Conservation (phyloP, 2,888 invertebrate genomes). For the Ischnus inquisitorius region DNA sequence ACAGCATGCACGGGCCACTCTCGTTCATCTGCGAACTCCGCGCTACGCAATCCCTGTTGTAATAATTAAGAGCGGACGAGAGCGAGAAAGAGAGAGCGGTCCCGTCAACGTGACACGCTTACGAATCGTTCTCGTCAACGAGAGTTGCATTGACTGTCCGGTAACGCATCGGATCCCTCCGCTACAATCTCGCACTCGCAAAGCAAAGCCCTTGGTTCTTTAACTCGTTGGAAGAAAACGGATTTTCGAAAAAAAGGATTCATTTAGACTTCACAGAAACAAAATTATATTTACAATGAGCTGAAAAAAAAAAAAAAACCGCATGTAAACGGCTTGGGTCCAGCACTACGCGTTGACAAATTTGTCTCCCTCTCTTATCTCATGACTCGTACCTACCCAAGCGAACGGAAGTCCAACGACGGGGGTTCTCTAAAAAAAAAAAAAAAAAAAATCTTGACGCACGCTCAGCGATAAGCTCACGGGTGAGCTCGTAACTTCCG, state of each 20-base stretch:
- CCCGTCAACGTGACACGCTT: constrained; percentile 65
- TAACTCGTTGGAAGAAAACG: background rate
- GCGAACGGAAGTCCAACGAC: background rate
- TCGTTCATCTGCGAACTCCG: constrained; percentile 47
- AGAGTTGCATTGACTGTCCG: constrained; percentile 27
- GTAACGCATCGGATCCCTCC: constrained; percentile 13
- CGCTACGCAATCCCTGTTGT: constrained; percentile 70
- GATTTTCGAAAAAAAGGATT: no score
- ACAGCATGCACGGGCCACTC: constrained; percentile 29
- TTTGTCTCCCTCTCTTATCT: background rate
- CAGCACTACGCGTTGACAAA: background rate
- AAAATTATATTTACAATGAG: no score
- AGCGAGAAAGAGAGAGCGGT: constrained; percentile 48
- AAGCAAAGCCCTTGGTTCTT: background rate
- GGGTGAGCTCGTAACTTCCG: constrained; percentile 42
- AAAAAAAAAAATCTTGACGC: constrained; percentile 9
- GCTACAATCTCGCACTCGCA: background rate
- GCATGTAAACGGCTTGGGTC: no score
- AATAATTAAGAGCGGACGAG: constrained; percentile 72
- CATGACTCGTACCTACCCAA: background rate
- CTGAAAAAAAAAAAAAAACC: background rate
- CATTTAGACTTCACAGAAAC: no score
- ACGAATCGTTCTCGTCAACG: constrained; percentile 54
- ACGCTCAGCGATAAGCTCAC: constrained; percentile 26
- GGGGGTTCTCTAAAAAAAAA: background rate